Evolutionary conservation across 2,888 invertebrate species (phyloP), one percentile per base, ranked within the genome.

Genomic region (Coleophora flavipennella): DNA sequence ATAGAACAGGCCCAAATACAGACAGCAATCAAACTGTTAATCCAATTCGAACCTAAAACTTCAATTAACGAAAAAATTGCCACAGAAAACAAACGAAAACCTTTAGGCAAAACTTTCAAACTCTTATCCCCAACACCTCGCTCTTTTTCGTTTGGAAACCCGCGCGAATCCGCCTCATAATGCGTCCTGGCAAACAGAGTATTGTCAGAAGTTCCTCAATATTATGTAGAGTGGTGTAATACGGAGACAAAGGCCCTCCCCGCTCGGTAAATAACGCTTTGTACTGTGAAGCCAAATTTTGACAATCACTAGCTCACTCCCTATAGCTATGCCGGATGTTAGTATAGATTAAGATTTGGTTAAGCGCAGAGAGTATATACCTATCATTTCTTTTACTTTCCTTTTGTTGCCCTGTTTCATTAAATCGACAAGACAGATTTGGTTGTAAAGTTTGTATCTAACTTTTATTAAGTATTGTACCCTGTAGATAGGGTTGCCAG

Each of bases 241-340:
- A 66, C 78, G 68, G 70, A 60, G 76, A 84, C 84, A 84, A 83
- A 85, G 83, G 62, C 64, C 76, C 65, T 70, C 38, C 68, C 69
- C 67, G 60, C 77, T 83, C 62, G 68, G 83, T 81, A 85, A 85
- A 85, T 84, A 85, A 67, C 73, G 85, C 85, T 85, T 85, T 85
- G 84, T 85, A 83, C 85, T 77, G 68, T 67, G 76, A 85, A 85
- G 85, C 85, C 85, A 85, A 85, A 85, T 85, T 85, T 85, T 85
- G 84, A 84, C 85, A 85, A 84, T 84, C 83, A 84, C 83, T 83
- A 73, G 83, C 84, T 74, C 74, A 67, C 80, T 80, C 65, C 53
- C 53, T 67, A 67, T 73, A 73, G 69, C 71, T 72, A 67, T 62
- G 54, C 55, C 44, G 62, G 61, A 55, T 53, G 52, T 43, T 33